These are phyloP conservation scores for Promerops cafer DNA, from an alignment of 2,113 vertebrate species.

Conservation along the genomic window DNA sequence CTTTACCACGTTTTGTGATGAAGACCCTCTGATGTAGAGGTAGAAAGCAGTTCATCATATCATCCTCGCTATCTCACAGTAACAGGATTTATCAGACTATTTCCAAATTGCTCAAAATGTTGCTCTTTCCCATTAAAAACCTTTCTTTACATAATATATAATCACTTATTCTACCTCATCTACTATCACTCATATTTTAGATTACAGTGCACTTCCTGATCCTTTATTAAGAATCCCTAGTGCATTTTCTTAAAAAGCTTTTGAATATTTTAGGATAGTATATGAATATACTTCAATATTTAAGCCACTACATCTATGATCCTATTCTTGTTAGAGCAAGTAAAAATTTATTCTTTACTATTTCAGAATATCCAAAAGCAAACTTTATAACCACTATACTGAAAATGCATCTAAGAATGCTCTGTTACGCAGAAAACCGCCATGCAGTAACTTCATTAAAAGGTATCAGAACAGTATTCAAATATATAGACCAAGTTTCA, in stretches of 20 bases:
- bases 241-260: neutral
- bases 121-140: neutral
- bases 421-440: neutral
- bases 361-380: neutral
- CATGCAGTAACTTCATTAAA: neutral
- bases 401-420: neutral
- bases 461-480: neutral
- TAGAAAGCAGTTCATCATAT: neutral
- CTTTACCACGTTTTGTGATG: neutral
- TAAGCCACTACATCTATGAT: neutral
- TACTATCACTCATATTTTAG: neutral
- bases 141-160: neutral
- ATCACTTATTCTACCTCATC: neutral
- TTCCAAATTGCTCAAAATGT: neutral
- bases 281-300: neutral
- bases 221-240: neutral
- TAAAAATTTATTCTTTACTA: neutral
- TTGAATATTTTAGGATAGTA: neutral
- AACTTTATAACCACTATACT: neutral
- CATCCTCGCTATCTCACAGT: neutral
- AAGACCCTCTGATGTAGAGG: fast-evolving
- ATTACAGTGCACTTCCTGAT: neutral
- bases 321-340: neutral
- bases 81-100: neutral
- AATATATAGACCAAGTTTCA: neutral